Base-by-base conservation (phyloP, 2,888 invertebrate species). In the Dioctria rufipes region DNA sequence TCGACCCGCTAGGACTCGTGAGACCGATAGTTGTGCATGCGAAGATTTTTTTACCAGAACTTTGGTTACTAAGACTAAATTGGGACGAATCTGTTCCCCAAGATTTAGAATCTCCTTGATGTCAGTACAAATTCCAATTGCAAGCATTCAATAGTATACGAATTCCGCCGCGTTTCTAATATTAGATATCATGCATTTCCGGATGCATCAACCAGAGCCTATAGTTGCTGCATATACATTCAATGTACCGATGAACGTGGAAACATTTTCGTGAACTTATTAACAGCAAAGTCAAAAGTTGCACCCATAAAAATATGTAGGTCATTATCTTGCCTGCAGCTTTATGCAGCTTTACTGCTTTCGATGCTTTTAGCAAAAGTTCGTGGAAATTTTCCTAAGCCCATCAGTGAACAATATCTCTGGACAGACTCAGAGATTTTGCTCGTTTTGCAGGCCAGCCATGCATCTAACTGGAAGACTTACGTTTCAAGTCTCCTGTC, bases 401-500 rank as follows among this genome's bases (percentile, higher is more conserved):
- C n/a, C n/a, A n/a, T n/a, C n/a, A n/a, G n/a, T 80, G 0, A 39
- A 51, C 8, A 25, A 40, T 11, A n/a, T 43, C 2, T 66, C 1
- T 81, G 77, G 63, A 77, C 63, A 2, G 81, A 81, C 46, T 81
- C 80, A 3, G 25, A 25, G 11, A 80, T 81, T n/a, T n/a, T n/a
- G n/a, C n/a, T n/a, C n/a, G n/a, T n/a, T n/a, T n/a, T n/a, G n/a
- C n/a, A n/a, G n/a, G 3, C 67, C n/a, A n/a, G n/a, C n/a, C n/a
- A n/a, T n/a, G n/a, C n/a, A n/a, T n/a, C n/a, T n/a, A n/a, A n/a
- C n/a, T 67, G 65, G 65, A 43, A 80, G 60, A 63, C 71, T 3
- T 81, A 67, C 54, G 81, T 80, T n/a, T 54, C 81, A 6, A 82
- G 83, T 65, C 37, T 81, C 51, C 80, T 83, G 3, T 81, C 82